phyloP scores from a whole-genome alignment of 2,113 vertebrate genomes.

The Aspidoscelis tigris region DNA sequence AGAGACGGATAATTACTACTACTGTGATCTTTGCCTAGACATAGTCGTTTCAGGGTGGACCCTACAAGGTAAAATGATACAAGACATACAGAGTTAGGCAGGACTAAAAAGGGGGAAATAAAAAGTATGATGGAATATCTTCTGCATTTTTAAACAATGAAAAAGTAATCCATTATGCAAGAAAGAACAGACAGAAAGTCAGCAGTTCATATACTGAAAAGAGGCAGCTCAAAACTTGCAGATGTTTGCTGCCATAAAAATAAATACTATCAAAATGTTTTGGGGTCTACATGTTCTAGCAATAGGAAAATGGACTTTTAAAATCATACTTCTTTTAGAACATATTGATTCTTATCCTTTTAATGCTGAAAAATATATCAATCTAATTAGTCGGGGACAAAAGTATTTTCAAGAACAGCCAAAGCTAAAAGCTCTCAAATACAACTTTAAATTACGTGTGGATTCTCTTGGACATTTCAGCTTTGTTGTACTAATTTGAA shows the following conservation, averaged over 20 bases:
- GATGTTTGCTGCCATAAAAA: slow-evolving; percentile 71
- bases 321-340: slow-evolving; percentile 54
- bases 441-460: slow-evolving; percentile 37
- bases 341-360: slow-evolving; percentile 45
- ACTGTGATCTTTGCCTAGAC: slow-evolving; percentile 99
- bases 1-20: slow-evolving; percentile 98
- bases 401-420: slow-evolving; percentile 64
- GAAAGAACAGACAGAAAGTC: slow-evolving; percentile 80
- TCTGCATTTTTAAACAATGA: slow-evolving; percentile 86
- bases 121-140: slow-evolving; percentile 81
- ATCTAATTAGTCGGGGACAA: slow-evolving; percentile 63
- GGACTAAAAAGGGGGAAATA: slow-evolving; percentile 74
- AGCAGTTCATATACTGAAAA: slow-evolving; percentile 75
- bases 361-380: slow-evolving; percentile 60
- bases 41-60: slow-evolving; percentile 99
- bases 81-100: slow-evolving; percentile 95
- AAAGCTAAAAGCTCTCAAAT: slow-evolving; percentile 46
- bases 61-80: slow-evolving; percentile 96
- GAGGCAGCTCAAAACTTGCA: slow-evolving; percentile 71
- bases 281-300: slow-evolving; percentile 65
- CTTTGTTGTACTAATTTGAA: neutral
- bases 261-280: slow-evolving; percentile 60
- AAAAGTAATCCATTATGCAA: slow-evolving; percentile 78
- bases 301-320: slow-evolving; percentile 64
- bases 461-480: neutral